A percentile compares a stretch with the other conserved stretches of the same genome.
These are phyloP conservation scores for Hypomesus transpacificus DNA, from an alignment of 2,113 vertebrate species.

Conservation along the genomic window DNA sequence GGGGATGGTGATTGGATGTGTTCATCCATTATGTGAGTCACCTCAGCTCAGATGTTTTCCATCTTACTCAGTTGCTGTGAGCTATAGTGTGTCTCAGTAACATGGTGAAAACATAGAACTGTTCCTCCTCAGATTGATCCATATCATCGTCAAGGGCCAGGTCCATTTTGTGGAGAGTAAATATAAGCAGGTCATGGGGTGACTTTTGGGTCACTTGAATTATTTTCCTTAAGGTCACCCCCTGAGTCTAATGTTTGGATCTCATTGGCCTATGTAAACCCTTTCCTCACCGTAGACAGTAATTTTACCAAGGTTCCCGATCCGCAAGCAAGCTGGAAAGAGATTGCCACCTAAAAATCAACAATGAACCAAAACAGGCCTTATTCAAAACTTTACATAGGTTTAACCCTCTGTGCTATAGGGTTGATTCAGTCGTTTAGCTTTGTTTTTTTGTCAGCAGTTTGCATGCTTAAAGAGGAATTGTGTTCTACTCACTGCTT, in stretches of 20 bases:
- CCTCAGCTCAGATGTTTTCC: not conserved
- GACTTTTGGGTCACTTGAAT: not conserved
- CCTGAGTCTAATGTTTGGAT: no score
- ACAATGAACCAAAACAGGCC: no score
- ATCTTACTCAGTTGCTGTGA: not conserved
- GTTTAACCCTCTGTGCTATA: not conserved
- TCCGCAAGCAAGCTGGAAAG: no score
- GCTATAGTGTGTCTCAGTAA: not conserved
- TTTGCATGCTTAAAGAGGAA: not conserved
- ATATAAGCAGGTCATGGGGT: not conserved
- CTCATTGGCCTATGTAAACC: no score
- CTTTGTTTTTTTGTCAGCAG: not conserved
- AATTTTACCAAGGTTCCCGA: no score
- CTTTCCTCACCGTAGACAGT: no score
- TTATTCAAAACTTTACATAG: no score
- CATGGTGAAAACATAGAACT: not conserved
- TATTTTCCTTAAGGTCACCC: no score
- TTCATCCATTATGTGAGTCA: not conserved
- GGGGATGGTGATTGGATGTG: not conserved
- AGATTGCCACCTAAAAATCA: no score
- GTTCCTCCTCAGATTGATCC: not conserved
- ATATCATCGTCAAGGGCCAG: not conserved
- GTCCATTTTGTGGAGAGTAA: not conserved
- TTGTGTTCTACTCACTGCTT: not conserved
- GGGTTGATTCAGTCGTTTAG: not conserved